These are phyloP conservation scores for Montifringilla adamsi DNA, from an alignment of 2,113 vertebrate genomes.

Conservation along the genomic window DNA sequence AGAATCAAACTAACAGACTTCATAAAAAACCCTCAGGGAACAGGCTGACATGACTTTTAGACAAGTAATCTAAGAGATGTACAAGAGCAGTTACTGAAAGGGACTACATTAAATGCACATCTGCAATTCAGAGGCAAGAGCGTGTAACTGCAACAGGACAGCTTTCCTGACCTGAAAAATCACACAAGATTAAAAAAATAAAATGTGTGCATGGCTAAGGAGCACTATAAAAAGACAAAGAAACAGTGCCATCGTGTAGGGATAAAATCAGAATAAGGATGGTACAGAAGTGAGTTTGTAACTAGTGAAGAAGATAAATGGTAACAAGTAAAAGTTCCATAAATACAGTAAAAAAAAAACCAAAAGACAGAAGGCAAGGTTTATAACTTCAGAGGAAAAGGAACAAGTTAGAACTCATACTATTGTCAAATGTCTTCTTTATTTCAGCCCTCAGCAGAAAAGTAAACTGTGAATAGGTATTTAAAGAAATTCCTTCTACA, in stretches of 20 bases:
- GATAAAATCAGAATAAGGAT: background rate
- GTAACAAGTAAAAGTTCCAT: background rate
- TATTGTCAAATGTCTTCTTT: background rate
- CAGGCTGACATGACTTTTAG: background rate
- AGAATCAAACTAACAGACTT: background rate
- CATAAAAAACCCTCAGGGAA: background rate
- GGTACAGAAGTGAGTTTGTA: background rate
- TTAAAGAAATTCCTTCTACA: background rate
- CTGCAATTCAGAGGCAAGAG: background rate
- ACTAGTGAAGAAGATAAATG: background rate
- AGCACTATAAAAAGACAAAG: background rate
- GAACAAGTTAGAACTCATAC: background rate
- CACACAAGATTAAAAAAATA: background rate
- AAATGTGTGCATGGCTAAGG: background rate
- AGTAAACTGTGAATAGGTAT: background rate
- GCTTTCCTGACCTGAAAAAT: background rate
- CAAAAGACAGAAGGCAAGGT: background rate
- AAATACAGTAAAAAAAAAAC: background rate
- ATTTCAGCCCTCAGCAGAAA: background rate
- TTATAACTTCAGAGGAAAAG: background rate
- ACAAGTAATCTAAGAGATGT: background rate
- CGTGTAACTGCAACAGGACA: background rate
- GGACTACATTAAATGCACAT: background rate
- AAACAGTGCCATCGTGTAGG: background rate
- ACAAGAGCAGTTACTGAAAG: background rate